phyloP scores from a whole-genome alignment of 2,113 vertebrate species.

The Puma concolor region DNA sequence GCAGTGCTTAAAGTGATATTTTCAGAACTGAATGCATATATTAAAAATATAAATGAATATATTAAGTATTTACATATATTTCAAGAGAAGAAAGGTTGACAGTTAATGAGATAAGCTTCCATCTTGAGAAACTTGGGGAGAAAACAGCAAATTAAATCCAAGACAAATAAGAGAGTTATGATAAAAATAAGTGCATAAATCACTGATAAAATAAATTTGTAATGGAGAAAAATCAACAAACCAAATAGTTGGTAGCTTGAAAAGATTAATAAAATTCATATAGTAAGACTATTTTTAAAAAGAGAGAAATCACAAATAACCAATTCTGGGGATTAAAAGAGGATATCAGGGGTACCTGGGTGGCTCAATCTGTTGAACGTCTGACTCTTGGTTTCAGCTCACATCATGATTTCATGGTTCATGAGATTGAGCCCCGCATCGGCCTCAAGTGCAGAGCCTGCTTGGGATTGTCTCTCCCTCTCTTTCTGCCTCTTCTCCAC shows the following conservation, averaged over 20 bases:
- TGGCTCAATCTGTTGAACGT: too few species aligned
- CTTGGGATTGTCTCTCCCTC: too few species aligned
- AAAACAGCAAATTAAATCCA: neutral
- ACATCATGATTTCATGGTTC: too few species aligned
- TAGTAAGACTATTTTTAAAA: neutral
- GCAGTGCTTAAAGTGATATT: neutral
- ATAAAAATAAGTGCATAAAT: neutral
- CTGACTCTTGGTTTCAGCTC: too few species aligned
- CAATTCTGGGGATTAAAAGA: neutral
- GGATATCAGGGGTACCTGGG: neutral
- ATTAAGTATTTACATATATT: neutral
- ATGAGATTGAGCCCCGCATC: too few species aligned
- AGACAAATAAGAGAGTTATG: neutral
- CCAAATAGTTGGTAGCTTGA: neutral
- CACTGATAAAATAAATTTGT: neutral
- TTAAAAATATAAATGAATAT: constrained; percentile 27
- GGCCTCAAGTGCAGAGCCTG: too few species aligned
- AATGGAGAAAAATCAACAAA: constrained; percentile 34
- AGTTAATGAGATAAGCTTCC: neutral
- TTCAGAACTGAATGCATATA: neutral
- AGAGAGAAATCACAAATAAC: neutral
- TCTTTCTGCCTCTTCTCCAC: too few species aligned
- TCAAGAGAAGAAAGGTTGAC: neutral
- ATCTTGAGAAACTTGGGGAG: neutral
- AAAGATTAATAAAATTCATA: constrained; percentile 39